phyloP scores from a whole-genome alignment of 2,113 vertebrate genomes.

The Oryzias woworae region DNA sequence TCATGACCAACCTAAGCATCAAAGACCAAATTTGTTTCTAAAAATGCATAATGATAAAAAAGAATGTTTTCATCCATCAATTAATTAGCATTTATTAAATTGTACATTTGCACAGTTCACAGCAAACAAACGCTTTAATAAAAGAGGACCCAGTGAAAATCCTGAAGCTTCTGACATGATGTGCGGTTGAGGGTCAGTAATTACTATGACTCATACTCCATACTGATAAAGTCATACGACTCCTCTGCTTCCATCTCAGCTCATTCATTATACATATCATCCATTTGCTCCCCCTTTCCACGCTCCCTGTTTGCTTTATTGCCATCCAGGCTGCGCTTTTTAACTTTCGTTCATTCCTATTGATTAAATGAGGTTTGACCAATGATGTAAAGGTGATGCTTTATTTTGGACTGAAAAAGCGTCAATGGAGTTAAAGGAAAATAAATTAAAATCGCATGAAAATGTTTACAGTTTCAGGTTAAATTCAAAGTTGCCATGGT shows the following conservation, averaged over 20 bases:
- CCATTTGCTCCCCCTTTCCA: constrained; percentile 51
- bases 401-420: too few species aligned
- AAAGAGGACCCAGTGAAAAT: not conserved
- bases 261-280: constrained; percentile 75
- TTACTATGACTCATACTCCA: constrained; percentile 60
- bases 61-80: not conserved
- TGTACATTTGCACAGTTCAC: not conserved
- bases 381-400: not conserved
- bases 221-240: constrained; percentile 45
- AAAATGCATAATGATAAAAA: too few species aligned
- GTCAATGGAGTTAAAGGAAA: too few species aligned
- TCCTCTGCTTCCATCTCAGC: constrained; percentile 55
- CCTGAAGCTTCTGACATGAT: constrained; percentile 11
- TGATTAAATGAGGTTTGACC: constrained; percentile 50
- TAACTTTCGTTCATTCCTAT: constrained; percentile 30
- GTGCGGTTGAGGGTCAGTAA: constrained; percentile 47
- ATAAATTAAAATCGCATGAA: too few species aligned
- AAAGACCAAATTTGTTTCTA: too few species aligned
- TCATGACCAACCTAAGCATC: too few species aligned
- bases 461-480: too few species aligned
- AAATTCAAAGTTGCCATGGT: constrained; percentile 24
- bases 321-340: constrained; percentile 31
- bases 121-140: too few species aligned
- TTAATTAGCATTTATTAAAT: not conserved
- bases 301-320: constrained; percentile 32